Evolutionary conservation across 53 echinoderm and acorn worm genomes (phyloP).

Genomic region (Luidia sarsii): DNA sequence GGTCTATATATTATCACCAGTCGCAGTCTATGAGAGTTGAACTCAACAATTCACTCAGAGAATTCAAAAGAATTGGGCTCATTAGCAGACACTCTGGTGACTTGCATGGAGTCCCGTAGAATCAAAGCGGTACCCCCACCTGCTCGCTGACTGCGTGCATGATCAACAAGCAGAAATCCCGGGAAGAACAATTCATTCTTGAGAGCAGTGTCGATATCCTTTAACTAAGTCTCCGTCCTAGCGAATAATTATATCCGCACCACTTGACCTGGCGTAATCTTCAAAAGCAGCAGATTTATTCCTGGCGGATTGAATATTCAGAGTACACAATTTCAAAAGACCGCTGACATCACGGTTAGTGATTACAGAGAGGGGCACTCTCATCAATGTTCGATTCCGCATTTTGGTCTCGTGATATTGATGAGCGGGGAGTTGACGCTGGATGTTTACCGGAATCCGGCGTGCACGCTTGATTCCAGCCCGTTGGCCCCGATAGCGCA

Average conservation of each 20-base stretch:
- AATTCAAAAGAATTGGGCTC: constrained; percentile 7
- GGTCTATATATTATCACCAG: constrained; percentile 19
- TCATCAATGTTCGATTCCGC: neutral
- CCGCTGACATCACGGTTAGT: neutral
- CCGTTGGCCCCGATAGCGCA: neutral
- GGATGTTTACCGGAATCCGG: neutral
- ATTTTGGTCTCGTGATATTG: neutral
- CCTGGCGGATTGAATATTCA: constrained; percentile 2
- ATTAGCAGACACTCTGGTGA: neutral
- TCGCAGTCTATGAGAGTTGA: too few relatives aligned
- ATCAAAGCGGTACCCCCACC: constrained; percentile 18
- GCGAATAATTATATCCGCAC: constrained; percentile 11
- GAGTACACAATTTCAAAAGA: constrained; percentile 8
- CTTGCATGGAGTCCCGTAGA: neutral
- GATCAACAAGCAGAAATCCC: neutral
- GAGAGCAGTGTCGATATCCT: neutral
- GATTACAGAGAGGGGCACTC: neutral
- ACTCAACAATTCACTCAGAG: constrained; percentile 1
- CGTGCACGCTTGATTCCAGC: neutral
- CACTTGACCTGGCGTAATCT: neutral
- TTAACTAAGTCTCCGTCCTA: neutral
- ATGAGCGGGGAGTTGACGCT: neutral
- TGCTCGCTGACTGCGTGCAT: neutral
- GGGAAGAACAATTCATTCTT: neutral
- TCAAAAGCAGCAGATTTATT: constrained; percentile 19